Evolutionary conservation across 1,140 invertebrate genomes (phyloP).

Genomic region (Polypedilum vanderplanki): DNA sequence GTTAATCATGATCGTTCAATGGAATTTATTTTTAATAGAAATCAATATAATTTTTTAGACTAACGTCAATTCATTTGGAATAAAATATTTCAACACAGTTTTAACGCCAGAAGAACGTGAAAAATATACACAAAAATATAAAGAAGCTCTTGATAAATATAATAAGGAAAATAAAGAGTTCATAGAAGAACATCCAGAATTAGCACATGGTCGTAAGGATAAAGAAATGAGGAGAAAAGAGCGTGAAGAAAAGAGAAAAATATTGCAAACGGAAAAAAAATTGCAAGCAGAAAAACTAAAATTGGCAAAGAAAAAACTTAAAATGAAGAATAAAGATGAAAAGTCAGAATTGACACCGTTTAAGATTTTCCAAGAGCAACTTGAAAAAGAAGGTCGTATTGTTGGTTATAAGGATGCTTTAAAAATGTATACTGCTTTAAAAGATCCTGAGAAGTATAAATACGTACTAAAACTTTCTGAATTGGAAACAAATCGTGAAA

Average conservation of each 20-base stretch:
- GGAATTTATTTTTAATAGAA: neutral
- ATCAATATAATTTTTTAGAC: neutral
- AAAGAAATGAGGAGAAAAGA: neutral
- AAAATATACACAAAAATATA: neutral
- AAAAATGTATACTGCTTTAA: neutral
- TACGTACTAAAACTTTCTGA: neutral
- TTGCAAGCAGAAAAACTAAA: neutral
- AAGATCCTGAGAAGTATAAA: neutral
- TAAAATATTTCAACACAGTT: neutral
- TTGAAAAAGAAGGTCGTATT: neutral
- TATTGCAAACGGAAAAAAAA: neutral
- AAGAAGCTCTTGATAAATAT: neutral
- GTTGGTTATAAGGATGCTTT: neutral
- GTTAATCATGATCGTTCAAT: too few relatives aligned
- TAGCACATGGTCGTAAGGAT: neutral
- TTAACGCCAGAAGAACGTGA: neutral
- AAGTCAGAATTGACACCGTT: neutral
- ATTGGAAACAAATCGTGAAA: neutral
- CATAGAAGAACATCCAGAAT: neutral
- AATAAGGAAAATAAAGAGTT: neutral
- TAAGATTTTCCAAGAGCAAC: neutral
- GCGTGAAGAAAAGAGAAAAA: neutral
- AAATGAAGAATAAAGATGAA: neutral
- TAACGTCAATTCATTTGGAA: neutral
- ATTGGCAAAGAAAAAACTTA: neutral